Percentiles rank a stretch among this genome's conserved stretches.
These are phyloP conservation scores for Odontomachus brunneus DNA, from an alignment of 1,140 invertebrate genomes.

Conservation along the genomic window DNA sequence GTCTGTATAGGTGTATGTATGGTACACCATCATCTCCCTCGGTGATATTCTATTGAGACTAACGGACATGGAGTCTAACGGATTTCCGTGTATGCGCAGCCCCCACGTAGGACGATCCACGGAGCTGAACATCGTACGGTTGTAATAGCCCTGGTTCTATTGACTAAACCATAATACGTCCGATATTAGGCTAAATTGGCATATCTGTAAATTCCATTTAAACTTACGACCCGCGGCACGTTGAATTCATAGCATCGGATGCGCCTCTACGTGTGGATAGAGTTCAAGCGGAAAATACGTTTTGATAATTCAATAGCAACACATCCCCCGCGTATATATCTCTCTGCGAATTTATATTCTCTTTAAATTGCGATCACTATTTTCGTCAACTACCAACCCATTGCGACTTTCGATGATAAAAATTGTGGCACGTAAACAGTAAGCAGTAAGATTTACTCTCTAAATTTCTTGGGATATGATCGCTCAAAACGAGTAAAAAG, in stretches of 20 bases:
- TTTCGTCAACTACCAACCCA: too few species aligned
- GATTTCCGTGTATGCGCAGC: slow-evolving; percentile 42
- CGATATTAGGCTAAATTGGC: slow-evolving; percentile 40
- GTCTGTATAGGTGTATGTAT: neutral
- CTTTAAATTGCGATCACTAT: too few species aligned
- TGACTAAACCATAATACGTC: slow-evolving; percentile 36
- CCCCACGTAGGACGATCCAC: slow-evolving; percentile 27
- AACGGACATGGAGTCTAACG: slow-evolving; percentile 38
- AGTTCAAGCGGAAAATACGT: neutral
- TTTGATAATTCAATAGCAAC: slow-evolving; percentile 11
- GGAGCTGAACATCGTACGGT: slow-evolving; percentile 47
- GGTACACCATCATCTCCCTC: slow-evolving; percentile 45
- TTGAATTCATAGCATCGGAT: neutral
- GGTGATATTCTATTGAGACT: slow-evolving; percentile 53
- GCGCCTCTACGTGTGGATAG: neutral
- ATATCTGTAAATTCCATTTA: slow-evolving; percentile 33
- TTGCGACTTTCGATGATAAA: too few species aligned
- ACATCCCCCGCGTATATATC: too few species aligned
- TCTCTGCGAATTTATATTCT: too few species aligned
- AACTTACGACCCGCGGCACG: neutral
- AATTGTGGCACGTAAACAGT: too few species aligned
- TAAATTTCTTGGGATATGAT: too few species aligned
- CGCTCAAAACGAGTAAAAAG: too few species aligned
- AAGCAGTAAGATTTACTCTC: too few species aligned
- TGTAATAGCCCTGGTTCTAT: slow-evolving; percentile 49